These are phyloP conservation scores for Onthophagus sagittarius DNA, from an alignment of 2,888 invertebrate species.

Conservation along the genomic window DNA sequence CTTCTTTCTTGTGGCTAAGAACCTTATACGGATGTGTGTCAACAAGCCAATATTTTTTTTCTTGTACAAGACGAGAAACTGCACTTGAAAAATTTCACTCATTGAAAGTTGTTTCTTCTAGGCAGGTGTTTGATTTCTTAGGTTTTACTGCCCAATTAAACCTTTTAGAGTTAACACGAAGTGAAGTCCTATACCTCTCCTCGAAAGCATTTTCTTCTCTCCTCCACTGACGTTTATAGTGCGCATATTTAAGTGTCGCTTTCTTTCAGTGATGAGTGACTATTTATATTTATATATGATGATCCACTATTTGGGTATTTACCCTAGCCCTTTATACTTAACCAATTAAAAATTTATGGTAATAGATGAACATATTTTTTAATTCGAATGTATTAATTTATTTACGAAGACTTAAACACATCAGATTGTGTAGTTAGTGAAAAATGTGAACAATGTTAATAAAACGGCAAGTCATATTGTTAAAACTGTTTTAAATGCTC, in stretches of 20 bases:
- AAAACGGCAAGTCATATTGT: too few species aligned
- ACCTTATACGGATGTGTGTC: background rate
- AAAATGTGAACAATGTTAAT: too few species aligned
- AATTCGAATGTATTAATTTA: too few species aligned
- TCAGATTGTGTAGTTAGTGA: too few species aligned
- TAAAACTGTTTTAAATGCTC: too few species aligned
- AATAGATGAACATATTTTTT: too few species aligned
- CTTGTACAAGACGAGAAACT: slow-evolving; percentile 9
- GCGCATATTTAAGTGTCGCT: background rate
- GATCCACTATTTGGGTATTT: too few species aligned
- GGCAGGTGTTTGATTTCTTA: slow-evolving; percentile 10
- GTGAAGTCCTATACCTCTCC: background rate
- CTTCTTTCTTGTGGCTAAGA: background rate
- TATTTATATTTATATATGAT: too few species aligned
- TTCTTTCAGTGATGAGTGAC: too few species aligned
- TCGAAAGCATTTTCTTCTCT: background rate
- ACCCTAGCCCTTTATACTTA: too few species aligned
- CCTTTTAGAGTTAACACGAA: slow-evolving; percentile 3
- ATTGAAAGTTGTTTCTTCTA: slow-evolving; percentile 6
- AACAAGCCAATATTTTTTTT: background rate
- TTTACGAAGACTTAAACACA: too few species aligned
- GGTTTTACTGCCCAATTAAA: background rate
- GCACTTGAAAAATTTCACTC: slow-evolving; percentile 10
- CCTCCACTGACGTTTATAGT: background rate
- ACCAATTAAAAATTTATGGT: too few species aligned